A percentile compares a stretch with the other conserved stretches of the same genome.
Evolutionary conservation across 2,113 vertebrate species (phyloP).

Genomic region (Malurus melanocephalus): DNA sequence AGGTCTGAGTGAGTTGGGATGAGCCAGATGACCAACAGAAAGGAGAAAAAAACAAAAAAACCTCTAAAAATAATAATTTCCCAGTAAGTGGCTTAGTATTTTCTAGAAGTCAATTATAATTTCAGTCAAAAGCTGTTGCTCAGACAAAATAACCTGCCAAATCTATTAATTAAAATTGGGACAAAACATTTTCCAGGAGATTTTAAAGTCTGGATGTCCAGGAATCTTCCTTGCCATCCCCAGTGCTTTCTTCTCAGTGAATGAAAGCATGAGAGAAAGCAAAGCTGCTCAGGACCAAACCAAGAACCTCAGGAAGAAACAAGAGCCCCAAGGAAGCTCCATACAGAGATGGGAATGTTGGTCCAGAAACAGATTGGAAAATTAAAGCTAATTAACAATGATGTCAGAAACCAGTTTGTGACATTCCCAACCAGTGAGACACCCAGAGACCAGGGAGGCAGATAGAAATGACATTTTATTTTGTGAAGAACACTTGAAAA

Average conservation of each 20-base stretch:
- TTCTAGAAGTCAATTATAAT: neutral
- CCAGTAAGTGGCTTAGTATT: neutral
- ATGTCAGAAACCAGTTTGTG: neutral
- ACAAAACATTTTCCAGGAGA: neutral
- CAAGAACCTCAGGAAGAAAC: neutral
- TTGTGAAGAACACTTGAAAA: neutral
- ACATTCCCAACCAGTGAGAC: neutral
- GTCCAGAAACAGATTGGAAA: neutral
- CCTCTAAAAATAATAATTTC: neutral
- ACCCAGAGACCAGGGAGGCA: neutral
- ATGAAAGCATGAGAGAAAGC: neutral
- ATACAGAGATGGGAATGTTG: neutral
- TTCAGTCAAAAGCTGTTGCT: neutral
- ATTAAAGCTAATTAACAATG: neutral
- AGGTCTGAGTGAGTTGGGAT: neutral
- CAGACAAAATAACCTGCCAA: neutral
- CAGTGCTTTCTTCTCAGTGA: neutral
- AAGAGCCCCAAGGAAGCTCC: neutral
- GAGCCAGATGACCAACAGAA: neutral
- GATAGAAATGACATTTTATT: conserved; percentile 37
- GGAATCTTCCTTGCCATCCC: neutral
- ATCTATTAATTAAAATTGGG: neutral
- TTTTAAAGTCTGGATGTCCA: neutral
- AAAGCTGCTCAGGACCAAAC: neutral
- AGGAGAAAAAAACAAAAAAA: neutral